Base-by-base conservation (phyloP, 1,140 invertebrate genomes). In the Pseudachorutes palmiensis region DNA sequence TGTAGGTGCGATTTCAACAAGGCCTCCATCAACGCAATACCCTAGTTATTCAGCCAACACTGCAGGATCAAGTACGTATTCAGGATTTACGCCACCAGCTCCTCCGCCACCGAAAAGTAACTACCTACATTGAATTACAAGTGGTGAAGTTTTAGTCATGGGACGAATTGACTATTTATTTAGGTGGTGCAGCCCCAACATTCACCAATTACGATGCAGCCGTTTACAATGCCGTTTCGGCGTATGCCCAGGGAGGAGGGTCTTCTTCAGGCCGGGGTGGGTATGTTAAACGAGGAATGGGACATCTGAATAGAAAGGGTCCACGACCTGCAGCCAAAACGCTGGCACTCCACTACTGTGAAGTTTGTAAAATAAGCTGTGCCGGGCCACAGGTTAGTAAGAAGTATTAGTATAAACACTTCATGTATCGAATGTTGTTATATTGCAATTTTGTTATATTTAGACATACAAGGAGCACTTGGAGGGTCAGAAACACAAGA, bases 401-500 rank as follows among this genome's bases (percentile, higher is more conserved):
- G 30, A n/a, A n/a, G n/a, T n/a, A n/a, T n/a, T n/a, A n/a, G n/a
- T n/a, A n/a, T n/a, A n/a, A n/a, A n/a, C n/a, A n/a, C n/a, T n/a
- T n/a, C n/a, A n/a, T n/a, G n/a, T n/a, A n/a, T n/a, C n/a, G n/a
- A n/a, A n/a, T n/a, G n/a, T n/a, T n/a, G n/a, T n/a, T n/a, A n/a
- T n/a, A n/a, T n/a, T n/a, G n/a, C n/a, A n/a, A n/a, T n/a, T n/a
- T n/a, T n/a, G n/a, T n/a, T n/a, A n/a, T n/a, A n/a, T 67, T 2
- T 78, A 93, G 83, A 97, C 95, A 0, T 98, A 97, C 79, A 86
- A 93, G 64, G 96, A 98, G 78, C 96, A 98, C 83, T 81, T 98
- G 70, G 94, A 97, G 78, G 96, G 96, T 0, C 94, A 97, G 79
- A 96, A 97, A 77, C 96, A 99, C 79, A 98, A 98, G 81, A 98